These are phyloP conservation scores for Galendromus occidentalis DNA, from an alignment of 1,140 invertebrate genomes.

Conservation along the genomic window DNA sequence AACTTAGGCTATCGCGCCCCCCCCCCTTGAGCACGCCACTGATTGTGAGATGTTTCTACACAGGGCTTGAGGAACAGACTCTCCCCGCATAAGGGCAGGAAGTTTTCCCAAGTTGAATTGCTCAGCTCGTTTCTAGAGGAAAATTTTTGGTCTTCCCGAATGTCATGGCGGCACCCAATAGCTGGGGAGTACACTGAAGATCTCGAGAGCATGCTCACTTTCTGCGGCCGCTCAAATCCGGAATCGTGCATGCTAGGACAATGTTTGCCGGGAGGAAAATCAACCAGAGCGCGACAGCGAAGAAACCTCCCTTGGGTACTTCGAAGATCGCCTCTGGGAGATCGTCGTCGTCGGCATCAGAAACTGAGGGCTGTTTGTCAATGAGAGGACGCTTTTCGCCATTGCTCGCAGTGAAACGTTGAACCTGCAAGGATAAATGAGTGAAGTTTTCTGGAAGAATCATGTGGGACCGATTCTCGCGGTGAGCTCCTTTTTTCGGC, in stretches of 20 bases:
- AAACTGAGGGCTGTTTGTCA: background rate
- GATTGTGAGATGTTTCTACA: too few relatives aligned
- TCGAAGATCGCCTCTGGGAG: constrained; percentile 13
- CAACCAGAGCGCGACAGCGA: constrained; percentile 13
- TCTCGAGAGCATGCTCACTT: constrained; percentile 12
- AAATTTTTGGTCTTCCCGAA: background rate
- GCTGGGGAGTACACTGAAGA: background rate
- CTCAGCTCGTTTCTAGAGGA: too few relatives aligned
- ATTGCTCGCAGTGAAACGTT: background rate
- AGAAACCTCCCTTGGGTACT: constrained; percentile 7
- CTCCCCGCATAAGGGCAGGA: too few relatives aligned
- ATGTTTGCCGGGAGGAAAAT: constrained; percentile 15
- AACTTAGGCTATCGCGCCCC: too few relatives aligned
- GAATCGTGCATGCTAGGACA: constrained; percentile 15
- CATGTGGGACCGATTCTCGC: too few relatives aligned
- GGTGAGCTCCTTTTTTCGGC: too few relatives aligned
- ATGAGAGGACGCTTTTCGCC: background rate
- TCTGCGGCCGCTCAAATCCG: constrained; percentile 13
- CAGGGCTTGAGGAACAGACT: too few relatives aligned
- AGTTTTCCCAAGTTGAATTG: too few relatives aligned
- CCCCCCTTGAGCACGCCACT: too few relatives aligned
- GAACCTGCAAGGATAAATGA: background rate
- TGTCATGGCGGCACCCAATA: background rate
- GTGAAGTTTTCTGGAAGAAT: background rate
- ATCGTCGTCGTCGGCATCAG: constrained; percentile 24